These are phyloP conservation scores for Cerceris rybyensis DNA, from an alignment of 2,888 invertebrate genomes.

Conservation along the genomic window DNA sequence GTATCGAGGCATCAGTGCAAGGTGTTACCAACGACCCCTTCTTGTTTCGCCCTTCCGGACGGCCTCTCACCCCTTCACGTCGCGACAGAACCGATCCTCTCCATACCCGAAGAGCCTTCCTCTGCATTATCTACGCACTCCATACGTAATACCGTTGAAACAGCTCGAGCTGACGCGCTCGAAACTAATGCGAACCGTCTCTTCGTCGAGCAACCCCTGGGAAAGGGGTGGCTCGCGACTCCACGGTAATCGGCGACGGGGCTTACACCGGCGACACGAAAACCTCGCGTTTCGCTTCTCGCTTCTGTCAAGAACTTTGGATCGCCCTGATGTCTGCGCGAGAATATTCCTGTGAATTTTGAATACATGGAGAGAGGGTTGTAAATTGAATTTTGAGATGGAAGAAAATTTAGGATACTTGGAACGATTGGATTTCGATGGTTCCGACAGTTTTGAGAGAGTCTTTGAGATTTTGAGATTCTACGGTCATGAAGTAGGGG, in stretches of 20 bases:
- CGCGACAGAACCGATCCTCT: slow-evolving; percentile 9
- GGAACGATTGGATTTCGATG: no score
- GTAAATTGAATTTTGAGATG: no score
- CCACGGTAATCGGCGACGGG: neutral
- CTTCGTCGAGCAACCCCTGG: slow-evolving; percentile 13
- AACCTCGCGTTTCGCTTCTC: no score
- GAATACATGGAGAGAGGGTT: no score
- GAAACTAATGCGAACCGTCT: slow-evolving; percentile 59
- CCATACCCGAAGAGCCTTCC: slow-evolving; percentile 32
- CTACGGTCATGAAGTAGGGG: no score
- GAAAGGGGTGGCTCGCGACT: neutral
- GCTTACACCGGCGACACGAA: no score
- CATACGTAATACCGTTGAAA: slow-evolving; percentile 57
- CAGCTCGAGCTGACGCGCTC: slow-evolving; percentile 68
- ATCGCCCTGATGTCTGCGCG: no score
- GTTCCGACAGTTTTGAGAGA: no score
- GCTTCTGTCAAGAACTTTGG: no score
- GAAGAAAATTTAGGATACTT: no score
- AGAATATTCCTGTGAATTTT: no score
- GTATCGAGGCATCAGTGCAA: slow-evolving; percentile 76
- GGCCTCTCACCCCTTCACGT: slow-evolving; percentile 24
- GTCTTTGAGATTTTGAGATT: no score
- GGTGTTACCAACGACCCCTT: slow-evolving; percentile 70
- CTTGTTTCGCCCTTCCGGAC: slow-evolving; percentile 48
- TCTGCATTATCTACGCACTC: slow-evolving; percentile 72